phyloP scores from a whole-genome alignment of 2,113 vertebrate genomes.

The Heterotilapia buettikoferi region DNA sequence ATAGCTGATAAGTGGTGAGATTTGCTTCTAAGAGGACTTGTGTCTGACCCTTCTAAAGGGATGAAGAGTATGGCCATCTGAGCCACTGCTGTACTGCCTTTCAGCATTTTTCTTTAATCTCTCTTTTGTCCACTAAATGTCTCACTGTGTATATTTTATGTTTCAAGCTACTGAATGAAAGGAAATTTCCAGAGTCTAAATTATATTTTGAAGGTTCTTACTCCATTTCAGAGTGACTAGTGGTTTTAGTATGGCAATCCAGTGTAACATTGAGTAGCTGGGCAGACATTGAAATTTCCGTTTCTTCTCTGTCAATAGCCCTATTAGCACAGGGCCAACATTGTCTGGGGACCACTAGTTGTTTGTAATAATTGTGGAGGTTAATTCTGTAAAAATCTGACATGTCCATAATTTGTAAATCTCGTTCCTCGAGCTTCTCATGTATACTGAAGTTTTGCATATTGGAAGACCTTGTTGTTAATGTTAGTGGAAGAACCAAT shows the following conservation, averaged over 20 bases:
- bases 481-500: neutral
- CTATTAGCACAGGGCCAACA: neutral
- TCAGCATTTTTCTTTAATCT: neutral
- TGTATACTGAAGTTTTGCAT: neutral
- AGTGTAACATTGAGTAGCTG: neutral
- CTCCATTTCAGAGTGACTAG: neutral
- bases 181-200: neutral
- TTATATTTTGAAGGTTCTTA: neutral
- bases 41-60: neutral
- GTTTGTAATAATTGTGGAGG: neutral
- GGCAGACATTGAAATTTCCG: neutral
- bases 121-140: neutral
- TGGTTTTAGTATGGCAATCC: neutral
- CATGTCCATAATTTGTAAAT: neutral
- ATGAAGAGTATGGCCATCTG: neutral
- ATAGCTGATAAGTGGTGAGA: neutral
- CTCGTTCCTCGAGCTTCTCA: rapidly evolving
- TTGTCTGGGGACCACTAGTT: neutral
- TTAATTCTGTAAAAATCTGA: neutral
- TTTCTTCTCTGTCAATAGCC: neutral
- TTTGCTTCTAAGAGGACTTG: neutral
- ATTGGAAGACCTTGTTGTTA: neutral
- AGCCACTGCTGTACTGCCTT: neutral
- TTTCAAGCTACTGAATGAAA: neutral
- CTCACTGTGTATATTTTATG: neutral